These are phyloP conservation scores for Zelleria hepariella DNA, from an alignment of 2,888 invertebrate species.

Conservation along the genomic window DNA sequence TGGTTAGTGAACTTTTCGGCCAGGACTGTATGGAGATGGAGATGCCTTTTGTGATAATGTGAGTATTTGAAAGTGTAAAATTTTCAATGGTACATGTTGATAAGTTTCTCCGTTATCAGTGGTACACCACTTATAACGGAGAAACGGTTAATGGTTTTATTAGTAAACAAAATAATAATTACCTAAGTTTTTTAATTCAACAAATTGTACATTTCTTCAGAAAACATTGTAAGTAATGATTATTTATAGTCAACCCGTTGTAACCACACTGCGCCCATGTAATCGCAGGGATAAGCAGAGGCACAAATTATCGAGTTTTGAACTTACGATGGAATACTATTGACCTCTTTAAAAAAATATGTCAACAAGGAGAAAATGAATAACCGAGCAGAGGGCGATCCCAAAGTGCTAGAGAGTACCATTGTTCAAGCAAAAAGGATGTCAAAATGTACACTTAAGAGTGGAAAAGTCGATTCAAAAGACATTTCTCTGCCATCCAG, in stretches of 20 bases:
- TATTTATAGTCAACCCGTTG: too few species aligned
- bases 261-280: too few species aligned
- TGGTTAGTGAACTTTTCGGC: conserved; percentile 14
- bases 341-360: background rate
- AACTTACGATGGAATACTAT: background rate
- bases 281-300: too few species aligned
- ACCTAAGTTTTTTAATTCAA: too few species aligned
- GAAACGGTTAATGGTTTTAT: too few species aligned
- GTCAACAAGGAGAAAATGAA: background rate
- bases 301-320: background rate
- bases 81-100: too few species aligned
- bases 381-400: conserved; percentile 12
- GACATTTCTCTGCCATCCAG: conserved; percentile 63
- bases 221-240: too few species aligned
- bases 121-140: too few species aligned
- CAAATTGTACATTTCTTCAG: too few species aligned
- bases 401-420: conserved; percentile 36
- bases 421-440: conserved; percentile 43
- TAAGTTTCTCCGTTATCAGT: too few species aligned
- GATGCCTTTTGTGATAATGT: background rate
- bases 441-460: conserved; percentile 53
- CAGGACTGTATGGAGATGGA: background rate
- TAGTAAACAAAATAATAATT: too few species aligned
- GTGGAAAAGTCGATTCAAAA: conserved; percentile 56
- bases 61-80: too few species aligned